Percentiles rank a stretch among this genome's conserved stretches.
These are phyloP conservation scores for Semnornis frantzii DNA, from an alignment of 2,113 vertebrate species.

Conservation along the genomic window DNA sequence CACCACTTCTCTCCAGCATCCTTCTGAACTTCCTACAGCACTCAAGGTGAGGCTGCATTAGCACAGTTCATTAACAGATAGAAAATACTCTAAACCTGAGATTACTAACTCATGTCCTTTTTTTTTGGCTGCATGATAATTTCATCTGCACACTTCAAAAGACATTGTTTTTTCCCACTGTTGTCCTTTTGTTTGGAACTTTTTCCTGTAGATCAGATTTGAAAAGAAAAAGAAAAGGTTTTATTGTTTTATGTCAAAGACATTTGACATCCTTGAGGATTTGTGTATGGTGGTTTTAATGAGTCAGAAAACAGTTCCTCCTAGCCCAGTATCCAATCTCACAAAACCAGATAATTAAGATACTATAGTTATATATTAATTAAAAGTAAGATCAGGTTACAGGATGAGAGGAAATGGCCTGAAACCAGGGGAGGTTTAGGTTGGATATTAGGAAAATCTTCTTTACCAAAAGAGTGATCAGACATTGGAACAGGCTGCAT, in stretches of 20 bases:
- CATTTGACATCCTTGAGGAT: neutral
- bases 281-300: neutral
- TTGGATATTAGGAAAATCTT: too few relatives aligned
- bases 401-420: too few relatives aligned
- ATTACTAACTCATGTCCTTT: rapidly evolving
- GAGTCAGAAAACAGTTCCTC: neutral
- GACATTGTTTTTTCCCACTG: neutral
- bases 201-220: neutral
- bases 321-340: neutral
- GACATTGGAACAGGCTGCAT: too few relatives aligned
- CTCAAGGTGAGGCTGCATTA: rapidly evolving
- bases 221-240: neutral
- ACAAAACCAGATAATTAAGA: neutral
- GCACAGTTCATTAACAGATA: neutral
- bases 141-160: neutral
- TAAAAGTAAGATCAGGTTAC: too few relatives aligned
- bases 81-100: neutral
- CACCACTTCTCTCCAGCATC: too few relatives aligned
- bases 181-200: neutral
- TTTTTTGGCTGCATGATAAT: neutral
- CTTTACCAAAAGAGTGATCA: too few relatives aligned
- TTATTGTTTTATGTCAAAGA: neutral
- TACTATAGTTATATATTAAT: neutral
- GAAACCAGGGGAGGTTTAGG: too few relatives aligned
- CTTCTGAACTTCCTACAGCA: too few relatives aligned